Percentiles rank a stretch among this genome's conserved stretches.
phyloP scores from a whole-genome alignment of 2,797 vertebrate genomes.

The Ctenosaura bakeri region DNA sequence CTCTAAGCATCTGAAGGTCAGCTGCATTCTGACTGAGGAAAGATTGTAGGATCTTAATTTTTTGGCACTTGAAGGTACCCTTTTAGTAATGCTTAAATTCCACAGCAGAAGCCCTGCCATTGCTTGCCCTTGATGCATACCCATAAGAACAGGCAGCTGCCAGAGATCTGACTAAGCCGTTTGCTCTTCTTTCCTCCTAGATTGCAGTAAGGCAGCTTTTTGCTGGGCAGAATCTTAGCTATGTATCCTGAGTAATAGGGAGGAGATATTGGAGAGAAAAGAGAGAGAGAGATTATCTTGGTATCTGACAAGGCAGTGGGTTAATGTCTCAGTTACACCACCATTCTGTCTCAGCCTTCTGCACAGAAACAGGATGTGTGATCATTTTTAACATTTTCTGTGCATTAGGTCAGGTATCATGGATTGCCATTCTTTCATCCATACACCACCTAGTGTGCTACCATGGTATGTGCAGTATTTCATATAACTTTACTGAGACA shows the following conservation, averaged over 20 bases:
- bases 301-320: not conserved
- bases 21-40: not conserved
- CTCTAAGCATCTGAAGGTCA: conserved; percentile 44
- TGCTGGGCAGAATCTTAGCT: not conserved
- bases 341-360: not conserved
- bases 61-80: conserved; percentile 39
- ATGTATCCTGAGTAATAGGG: not conserved
- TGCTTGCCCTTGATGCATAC: conserved; percentile 6
- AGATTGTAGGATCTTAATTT: conserved; percentile 24
- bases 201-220: not conserved
- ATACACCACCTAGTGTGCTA: not conserved
- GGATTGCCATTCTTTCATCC: not conserved
- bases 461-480: not conserved
- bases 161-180: not conserved
- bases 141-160: not conserved
- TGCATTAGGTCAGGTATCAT: not conserved
- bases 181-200: not conserved
- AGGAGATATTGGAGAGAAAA: not conserved
- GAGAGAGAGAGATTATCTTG: not conserved
- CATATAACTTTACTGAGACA: not conserved
- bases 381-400: not conserved
- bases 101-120: not conserved
- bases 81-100: not conserved
- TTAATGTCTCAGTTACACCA: not conserved
- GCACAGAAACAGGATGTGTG: not conserved